Evolutionary conservation across 2,797 vertebrate species (phyloP).

Genomic region (Lycodopsis pacificus): DNA sequence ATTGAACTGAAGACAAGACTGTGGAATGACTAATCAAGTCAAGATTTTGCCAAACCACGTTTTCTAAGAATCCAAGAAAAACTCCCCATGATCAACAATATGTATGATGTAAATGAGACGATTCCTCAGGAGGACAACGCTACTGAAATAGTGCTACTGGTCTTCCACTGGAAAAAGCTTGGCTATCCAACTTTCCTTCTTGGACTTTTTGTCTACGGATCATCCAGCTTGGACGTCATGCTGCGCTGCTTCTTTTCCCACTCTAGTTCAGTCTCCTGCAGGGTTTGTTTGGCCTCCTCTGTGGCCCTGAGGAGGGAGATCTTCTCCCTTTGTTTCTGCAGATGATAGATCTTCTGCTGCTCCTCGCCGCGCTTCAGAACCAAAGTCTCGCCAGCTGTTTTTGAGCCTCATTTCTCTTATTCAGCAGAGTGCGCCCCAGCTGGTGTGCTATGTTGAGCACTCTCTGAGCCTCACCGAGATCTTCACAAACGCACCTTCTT

Average conservation of each 20-base stretch:
- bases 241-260: constrained; percentile 16
- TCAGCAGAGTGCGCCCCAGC: constrained; percentile 17
- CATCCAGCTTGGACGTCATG: constrained; percentile 9
- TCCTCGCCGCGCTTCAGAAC: constrained; percentile 19
- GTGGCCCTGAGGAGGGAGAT: constrained; percentile 20
- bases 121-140: background rate
- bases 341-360: constrained; percentile 43
- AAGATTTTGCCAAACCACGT: background rate
- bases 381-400: constrained; percentile 40
- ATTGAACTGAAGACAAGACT: background rate
- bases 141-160: background rate
- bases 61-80: constrained; percentile 4
- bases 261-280: constrained; percentile 9
- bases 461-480: constrained; percentile 35
- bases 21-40: background rate
- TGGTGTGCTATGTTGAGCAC: constrained; percentile 20
- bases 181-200: constrained; percentile 18
- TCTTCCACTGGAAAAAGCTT: constrained; percentile 14
- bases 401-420: constrained; percentile 25
- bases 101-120: background rate
- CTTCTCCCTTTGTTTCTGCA: constrained; percentile 24
- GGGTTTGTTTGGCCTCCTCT: constrained; percentile 28
- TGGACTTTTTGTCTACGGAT: constrained; percentile 26
- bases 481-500: constrained; percentile 30
- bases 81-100: background rate